A percentile compares a stretch with the other conserved stretches of the same genome.
Evolutionary conservation across 2,797 vertebrate species (phyloP).

Genomic region (Malacoraja senta): DNA sequence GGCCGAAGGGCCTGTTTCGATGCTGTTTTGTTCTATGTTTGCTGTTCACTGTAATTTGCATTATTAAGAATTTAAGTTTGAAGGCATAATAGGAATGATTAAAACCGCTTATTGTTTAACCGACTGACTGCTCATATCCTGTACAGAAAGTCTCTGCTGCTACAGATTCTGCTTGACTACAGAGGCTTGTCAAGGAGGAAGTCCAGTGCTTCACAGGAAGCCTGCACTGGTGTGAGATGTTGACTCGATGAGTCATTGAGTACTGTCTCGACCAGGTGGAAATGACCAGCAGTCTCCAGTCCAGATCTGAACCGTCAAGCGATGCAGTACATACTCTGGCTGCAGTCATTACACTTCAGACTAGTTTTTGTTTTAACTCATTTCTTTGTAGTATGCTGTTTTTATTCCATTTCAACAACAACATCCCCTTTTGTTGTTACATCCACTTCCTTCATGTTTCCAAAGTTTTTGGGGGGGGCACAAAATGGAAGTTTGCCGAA

Average conservation of each 20-base stretch:
- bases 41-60: too few species aligned
- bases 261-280: background rate
- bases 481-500: too few species aligned
- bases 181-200: background rate
- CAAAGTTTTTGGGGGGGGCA: background rate
- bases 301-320: background rate
- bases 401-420: background rate
- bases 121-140: background rate
- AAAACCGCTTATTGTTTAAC: background rate
- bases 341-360: background rate
- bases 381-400: background rate
- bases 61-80: background rate
- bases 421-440: background rate
- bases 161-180: background rate
- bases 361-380: background rate
- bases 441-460: background rate
- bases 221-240: background rate
- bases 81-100: background rate
- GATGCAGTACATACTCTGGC: background rate
- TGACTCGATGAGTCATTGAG: background rate
- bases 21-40: too few species aligned
- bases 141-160: background rate
- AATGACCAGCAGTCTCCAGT: background rate
- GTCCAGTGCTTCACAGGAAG: background rate
- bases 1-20: too few species aligned